Base-by-base conservation (phyloP, 2,113 vertebrate species). In the Plotosus lineatus region DNA sequence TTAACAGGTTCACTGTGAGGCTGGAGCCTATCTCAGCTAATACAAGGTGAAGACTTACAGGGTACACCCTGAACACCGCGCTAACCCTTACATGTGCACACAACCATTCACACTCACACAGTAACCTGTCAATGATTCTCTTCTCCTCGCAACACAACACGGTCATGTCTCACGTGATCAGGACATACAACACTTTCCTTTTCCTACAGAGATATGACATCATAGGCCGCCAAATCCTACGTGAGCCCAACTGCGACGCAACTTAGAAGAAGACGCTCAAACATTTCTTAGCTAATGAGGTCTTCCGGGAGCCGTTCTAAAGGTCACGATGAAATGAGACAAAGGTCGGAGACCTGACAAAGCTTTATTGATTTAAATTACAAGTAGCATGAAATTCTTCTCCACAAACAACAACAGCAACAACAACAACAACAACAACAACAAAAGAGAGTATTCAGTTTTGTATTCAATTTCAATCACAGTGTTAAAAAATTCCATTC, bases 201-300 rank as follows among this genome's bases (percentile, higher is more conserved):
- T 33, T 3, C 58, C 31, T 61, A 61, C 31, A 60, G 26, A 61
- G 23, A 33, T 15, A 84, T 55, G 75, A 82, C 87, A 87, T 90
- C 89, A 94, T 87, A 93, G 92, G 92, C 92, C 92, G 93, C 90
- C 85, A 73, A 82, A 88, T 91, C 91, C 91, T 90, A 17, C 31
- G 40, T 85, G 91, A 89, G 68, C 79, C 77, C 69, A 84, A 86
- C 84, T 77, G 85, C 78, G 81, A 83, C 79, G 85, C 85, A 89
- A 91, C 89, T 90, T 87, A 78, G 91, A 91, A 91, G 82, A 87
- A n/a, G 66, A 74, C 89, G 88, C 86, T 89, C 89, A 90, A 88
- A 87, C 81, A 88, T 86, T 84, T 83, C n/a, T 85, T 89, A 88
- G 77, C 82, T 94, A 93, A 94, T 92, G 90, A 93, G 91, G 87